Evolutionary conservation across 2,797 vertebrate species (phyloP).

Genomic region (Peromyscus eremicus): DNA sequence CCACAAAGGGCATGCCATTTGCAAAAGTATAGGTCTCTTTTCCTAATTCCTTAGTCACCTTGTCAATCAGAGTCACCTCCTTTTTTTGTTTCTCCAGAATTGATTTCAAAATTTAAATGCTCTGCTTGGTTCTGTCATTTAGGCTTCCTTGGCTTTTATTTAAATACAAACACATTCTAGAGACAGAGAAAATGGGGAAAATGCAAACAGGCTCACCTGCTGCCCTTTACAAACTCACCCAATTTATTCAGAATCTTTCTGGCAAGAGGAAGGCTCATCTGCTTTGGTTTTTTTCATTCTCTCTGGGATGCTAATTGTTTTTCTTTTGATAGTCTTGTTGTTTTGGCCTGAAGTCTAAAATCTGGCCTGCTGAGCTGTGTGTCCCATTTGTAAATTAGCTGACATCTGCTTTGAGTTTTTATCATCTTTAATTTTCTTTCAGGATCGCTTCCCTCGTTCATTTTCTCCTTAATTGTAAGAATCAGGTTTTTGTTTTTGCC

Average conservation of each 20-base stretch:
- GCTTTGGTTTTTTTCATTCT: conserved; percentile 76
- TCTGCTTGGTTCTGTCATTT: not conserved
- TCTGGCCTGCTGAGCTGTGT: conserved; percentile 79
- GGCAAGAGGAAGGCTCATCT: not conserved
- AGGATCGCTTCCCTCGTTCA: conserved; percentile 75
- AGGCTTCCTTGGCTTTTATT: conserved; percentile 35
- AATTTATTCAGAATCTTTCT: conserved; percentile 44
- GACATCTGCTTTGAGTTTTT: conserved; percentile 87
- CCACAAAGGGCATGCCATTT: not conserved
- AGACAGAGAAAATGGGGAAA: not conserved
- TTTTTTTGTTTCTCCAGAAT: not conserved
- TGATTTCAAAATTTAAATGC: not conserved
- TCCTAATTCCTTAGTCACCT: not conserved
- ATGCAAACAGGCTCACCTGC: conserved; percentile 52
- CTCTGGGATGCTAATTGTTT: conserved; percentile 79
- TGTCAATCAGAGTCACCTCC: not conserved
- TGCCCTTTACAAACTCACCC: conserved; percentile 6
- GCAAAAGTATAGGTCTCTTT: not conserved
- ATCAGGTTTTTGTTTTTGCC: conserved; percentile 43
- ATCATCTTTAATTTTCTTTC: conserved; percentile 77
- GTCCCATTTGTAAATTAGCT: conserved; percentile 82
- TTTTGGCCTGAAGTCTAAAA: conserved; percentile 81
- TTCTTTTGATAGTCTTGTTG: conserved; percentile 80
- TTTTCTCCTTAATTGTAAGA: conserved; percentile 71
- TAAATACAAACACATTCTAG: not conserved